Evolutionary conservation across 2,888 invertebrate genomes (phyloP), one percentile per base, ranked within the genome.

Genomic region (Horisme vitalbata): DNA sequence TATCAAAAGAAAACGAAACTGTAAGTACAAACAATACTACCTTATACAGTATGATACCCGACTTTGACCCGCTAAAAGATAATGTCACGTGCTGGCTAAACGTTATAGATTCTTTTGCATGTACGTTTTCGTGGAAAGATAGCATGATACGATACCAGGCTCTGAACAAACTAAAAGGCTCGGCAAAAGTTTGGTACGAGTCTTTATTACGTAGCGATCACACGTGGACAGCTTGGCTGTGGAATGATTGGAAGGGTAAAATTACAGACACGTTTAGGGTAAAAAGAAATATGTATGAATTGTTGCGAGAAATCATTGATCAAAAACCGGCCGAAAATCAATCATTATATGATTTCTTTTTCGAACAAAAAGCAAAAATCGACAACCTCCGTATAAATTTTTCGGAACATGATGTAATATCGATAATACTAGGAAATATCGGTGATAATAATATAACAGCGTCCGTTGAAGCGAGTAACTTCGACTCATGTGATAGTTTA

Each of bases 61-160:
- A 50, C 9, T 54, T 54, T 26, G 54, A 54, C 27, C 54, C 50
- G 0, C 10, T 50, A 7, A 44, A 9, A 30, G 53, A 54, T 27
- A 27, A 47, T 13, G 24, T 54, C 4, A 38, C 31, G 12, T 32
- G 41, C 2, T 54, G 49, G 49, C 39, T 53, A 10, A 46, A 26
- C 37, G 41, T 54, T 24, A 45, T 55, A 1, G 14, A 55, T 5
- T 47, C 41, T 6, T 45, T 48, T 30, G 38, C 54, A 9, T 6
- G 28, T 23, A 48, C 54, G 4, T 55, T 55, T 41, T 6, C 33
- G 14, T 55, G 55, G 55, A 36, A 45, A 0, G 55, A 51, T n/a
- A 39, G 33, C 14, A 27, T 39, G 33, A 45, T 14, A 1, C 30
- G 31, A n/a, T 52, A 44, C 31, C 47, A 52, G 14, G 39, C 48